Conservation (phyloP, 2,888 invertebrate species). For the Ectobius pallidus region DNA sequence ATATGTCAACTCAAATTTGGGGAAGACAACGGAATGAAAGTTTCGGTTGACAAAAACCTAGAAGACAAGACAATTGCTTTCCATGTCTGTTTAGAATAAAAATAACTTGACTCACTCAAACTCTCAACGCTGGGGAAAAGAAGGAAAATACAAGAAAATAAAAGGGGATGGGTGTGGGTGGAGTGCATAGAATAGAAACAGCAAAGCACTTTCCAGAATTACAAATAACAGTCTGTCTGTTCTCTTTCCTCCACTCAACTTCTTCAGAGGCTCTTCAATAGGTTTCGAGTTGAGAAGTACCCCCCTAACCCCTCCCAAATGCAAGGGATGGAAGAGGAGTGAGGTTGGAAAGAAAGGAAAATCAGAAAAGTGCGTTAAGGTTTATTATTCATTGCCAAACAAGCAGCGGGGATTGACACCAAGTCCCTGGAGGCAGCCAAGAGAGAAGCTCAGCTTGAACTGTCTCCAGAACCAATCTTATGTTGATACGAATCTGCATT, state of each 20-base stretch:
- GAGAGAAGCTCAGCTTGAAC: background rate
- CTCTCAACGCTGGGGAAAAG: constrained; percentile 7
- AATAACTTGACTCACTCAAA: constrained; percentile 27
- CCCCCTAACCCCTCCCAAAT: background rate
- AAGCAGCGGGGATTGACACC: constrained; percentile 32
- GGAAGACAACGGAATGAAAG: background rate
- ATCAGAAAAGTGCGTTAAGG: constrained; percentile 40
- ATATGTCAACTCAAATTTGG: background rate
- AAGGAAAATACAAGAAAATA: constrained; percentile 21
- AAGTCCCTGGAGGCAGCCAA: constrained; percentile 25
- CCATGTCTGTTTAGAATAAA: constrained; percentile 28
- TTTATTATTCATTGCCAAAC: constrained; percentile 38
- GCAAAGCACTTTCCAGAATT: constrained; percentile 39
- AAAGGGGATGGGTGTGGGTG: constrained; percentile 2
- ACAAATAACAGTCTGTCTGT: constrained; percentile 31
- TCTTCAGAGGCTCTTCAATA: constrained; percentile 12
- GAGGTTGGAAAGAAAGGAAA: constrained; percentile 27
- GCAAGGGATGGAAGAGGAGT: background rate
- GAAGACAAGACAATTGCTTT: constrained; percentile 22
- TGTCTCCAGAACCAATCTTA: background rate
- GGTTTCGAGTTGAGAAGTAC: background rate
- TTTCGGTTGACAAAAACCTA: background rate
- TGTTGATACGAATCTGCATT: constrained; percentile 4
- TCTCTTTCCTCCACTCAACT: constrained; percentile 21
- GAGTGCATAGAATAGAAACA: constrained; percentile 27